Base-by-base conservation (phyloP, 2,797 vertebrate species). In the Clarias platycephalus region DNA sequence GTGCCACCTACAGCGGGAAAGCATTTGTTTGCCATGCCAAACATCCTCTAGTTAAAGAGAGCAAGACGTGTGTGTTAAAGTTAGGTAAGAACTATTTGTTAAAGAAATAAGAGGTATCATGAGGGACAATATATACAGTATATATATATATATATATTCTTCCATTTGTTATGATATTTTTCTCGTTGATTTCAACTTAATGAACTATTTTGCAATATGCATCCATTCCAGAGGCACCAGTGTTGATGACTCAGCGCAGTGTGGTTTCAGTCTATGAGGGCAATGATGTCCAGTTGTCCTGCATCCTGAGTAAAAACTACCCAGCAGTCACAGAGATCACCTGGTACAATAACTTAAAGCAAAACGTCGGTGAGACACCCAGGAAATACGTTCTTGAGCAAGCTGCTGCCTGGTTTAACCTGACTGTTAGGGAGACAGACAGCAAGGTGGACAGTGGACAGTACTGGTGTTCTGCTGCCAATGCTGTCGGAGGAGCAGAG, bases 401-500 rank as follows among this genome's bases (percentile, higher is more conserved):
- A 16, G 94, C 94, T 3, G 93, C 93, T 0, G 86, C 90, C 0
- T 96, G 95, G 95, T 90, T 95, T 80, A 95, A 92, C 87, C 95
- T 97, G 88, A 95, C 95, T 0, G 89, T 98, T 63, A 91, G 80
- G 1, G 94, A 96, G 9, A 92, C 94, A 0, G 94, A 96, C 75
- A 95, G 95, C 87, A 87, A 80, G 2, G 89, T 34, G 24, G 97
- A 97, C 87, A 90, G 94, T 0, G 97, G 97, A 28, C 89, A 90
- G 80, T 98, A 97, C 93, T 96, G 93, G 87, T 98, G 97, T 37
- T 66, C 93, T 8, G 96, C 96, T 0, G 90, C 82, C 84, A 98
- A 97, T 0, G 95, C 96, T 0, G 92, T 97, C 82, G 97, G 97
- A 89, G 95, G 92, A 24, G 90, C 94, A 58, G 95, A 96, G 84